Base-by-base conservation (phyloP, 2,797 vertebrate species). In the Leucoraja ocellata region DNA sequence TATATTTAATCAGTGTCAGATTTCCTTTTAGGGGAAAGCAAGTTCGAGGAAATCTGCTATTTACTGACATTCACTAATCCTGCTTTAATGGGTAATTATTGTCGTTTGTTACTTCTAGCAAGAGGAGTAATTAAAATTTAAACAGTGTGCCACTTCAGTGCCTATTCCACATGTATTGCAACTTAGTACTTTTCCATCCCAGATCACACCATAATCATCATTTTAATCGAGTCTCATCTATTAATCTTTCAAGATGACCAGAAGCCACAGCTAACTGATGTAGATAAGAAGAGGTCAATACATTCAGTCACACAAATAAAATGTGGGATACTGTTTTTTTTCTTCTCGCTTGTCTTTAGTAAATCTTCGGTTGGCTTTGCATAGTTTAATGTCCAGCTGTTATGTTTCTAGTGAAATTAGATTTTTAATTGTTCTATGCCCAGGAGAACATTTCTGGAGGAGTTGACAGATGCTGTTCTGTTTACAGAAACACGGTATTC, bases 401-500 rank as follows among this genome's bases (percentile, higher is more conserved):
- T 54, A n/a, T 8, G 18, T 25, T 91, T 92, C 90, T 92, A n/a
- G n/a, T 76, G 71, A 73, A 92, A 74, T 92, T 92, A 46, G 90
- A 76, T 92, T 54, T 92, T 92, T 92, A 74, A 74, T 74, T 25
- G 13, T 76, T 63, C 90, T n/a, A 16, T 46, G 21, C 23, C 71
- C 90, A 39, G 5, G 21, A 73, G 90, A 74, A 36, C 71, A 74
- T 73, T 25, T 74, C 36, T 54, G n/a, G 73, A 92, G 10, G 90
- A 92, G 90, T 39, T 92, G 90, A 92, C 90, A 92, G 65, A 46
- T 92, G 73, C 73, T 76, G 36, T 74, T 93, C n/a, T 95, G 77
- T 93, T 94, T 88, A 39, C 95, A 99, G 99, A 98, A 98, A 91
- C 98, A 99, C 32, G 97, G 97, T 94, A 99, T 99, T 95, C 99